Evolutionary conservation across 2,113 vertebrate species (phyloP), one percentile per base, ranked within the genome.

Genomic region (Tragelaphus strepsiceros): DNA sequence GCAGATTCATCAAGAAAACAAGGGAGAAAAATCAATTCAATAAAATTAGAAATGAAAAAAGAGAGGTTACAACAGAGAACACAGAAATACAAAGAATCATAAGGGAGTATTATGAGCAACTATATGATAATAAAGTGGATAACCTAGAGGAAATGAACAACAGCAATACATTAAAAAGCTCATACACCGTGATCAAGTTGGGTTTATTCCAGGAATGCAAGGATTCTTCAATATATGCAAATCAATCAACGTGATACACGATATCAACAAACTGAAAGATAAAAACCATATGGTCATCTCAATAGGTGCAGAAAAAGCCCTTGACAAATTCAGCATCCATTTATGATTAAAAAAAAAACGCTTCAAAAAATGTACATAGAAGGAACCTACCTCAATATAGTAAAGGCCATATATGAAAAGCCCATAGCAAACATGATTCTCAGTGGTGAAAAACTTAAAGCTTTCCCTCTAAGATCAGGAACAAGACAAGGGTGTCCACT

Each of bases 271-370:
- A 64, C 4, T 64, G 32, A n/a, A 64, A 64, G 7, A n/a, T 64
- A n/a, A n/a, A 64, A 64, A n/a, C 1, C 62, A n/a, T 64, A n/a
- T 64, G 30, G n/a, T n/a, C 7, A 64, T 64, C 15, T n/a, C 62
- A 8, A n/a, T n/a, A n/a, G 30, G 16, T 64, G 7, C 7, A n/a
- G 7, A 64, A 64, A 64, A n/a, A 64, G 32, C 62, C 62, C n/a
- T n/a, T n/a, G 32, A 64, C 32, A 64, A n/a, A n/a, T n/a, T 8
- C 30, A n/a, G 62, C 3, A 64, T n/a, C 32, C 15, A n/a, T 64
- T n/a, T 64, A 9, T n/a, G 4, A 67, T 67, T 19, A 67, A 19
- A n/a, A 67, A n/a, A 67, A 19, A n/a, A 67, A 19, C 0, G 0
- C 32, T n/a, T n/a, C 16, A n/a, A n/a, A n/a, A 67, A n/a, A 67